phyloP scores from a whole-genome alignment of 2,113 vertebrate species.

The Terrapene triunguis region DNA sequence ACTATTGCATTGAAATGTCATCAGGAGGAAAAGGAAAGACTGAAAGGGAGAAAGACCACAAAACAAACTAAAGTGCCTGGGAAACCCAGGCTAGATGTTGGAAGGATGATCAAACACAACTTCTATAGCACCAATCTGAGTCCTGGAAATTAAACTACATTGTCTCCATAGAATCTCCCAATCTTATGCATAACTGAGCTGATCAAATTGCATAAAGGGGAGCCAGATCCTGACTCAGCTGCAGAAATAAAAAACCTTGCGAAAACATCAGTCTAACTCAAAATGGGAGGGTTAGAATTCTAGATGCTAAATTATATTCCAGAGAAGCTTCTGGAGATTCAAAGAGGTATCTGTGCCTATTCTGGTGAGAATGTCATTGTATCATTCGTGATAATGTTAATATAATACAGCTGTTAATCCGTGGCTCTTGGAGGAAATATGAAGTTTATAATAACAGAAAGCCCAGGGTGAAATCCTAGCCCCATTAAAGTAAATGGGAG shows the following conservation, averaged over 20 bases:
- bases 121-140: neutral
- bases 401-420: neutral
- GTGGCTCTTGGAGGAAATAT: neutral
- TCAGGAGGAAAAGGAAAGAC: conserved; percentile 39
- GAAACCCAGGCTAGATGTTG: neutral
- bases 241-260: neutral
- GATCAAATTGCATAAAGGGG: neutral
- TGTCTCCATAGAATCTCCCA: neutral
- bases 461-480: neutral
- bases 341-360: neutral
- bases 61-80: neutral
- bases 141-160: neutral
- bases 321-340: neutral
- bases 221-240: neutral
- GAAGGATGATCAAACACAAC: neutral
- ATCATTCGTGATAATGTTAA: neutral
- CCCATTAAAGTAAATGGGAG: neutral
- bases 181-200: neutral
- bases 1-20: conserved; percentile 41
- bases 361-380: neutral
- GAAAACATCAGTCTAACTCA: neutral
- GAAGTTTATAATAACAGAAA: neutral
- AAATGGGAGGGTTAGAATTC: neutral
- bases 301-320: fast-evolving
- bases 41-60: neutral